Conservation (phyloP, 2,797 vertebrate genomes). For the Furcifer pardalis region DNA sequence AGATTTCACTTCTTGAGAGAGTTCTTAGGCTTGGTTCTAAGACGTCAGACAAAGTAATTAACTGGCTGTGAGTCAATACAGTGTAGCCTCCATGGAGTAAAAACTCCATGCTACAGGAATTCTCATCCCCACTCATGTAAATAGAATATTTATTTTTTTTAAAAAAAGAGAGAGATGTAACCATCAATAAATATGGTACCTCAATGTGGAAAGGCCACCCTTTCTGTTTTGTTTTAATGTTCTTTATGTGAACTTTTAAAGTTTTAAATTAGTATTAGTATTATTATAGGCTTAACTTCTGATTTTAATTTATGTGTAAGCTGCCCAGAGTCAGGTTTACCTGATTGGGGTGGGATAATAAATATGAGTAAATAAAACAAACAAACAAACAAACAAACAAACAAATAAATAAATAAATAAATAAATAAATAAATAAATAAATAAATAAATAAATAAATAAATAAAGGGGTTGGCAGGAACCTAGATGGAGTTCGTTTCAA, state of each 20-base stretch:
- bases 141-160: background rate
- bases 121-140: rapidly evolving
- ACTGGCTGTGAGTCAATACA: background rate
- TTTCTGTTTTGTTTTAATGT: no score
- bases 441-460: no score
- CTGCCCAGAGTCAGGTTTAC: no score
- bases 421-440: no score
- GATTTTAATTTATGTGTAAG: no score
- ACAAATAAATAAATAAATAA: no score
- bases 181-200: background rate
- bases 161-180: background rate
- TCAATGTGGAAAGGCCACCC: background rate
- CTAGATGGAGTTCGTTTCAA: background rate
- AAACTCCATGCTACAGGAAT: background rate
- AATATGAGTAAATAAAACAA: no score
- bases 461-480: background rate
- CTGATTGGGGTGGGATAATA: no score
- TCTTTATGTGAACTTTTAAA: no score
- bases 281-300: no score
- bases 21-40: constrained; percentile 6
- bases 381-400: no score
- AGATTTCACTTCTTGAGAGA: constrained; percentile 10
- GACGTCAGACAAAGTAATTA: constrained; percentile 18
- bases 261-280: no score
- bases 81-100: background rate